phyloP scores from a whole-genome alignment of 2,888 invertebrate species.

The Reticulitermes lucifugus region DNA sequence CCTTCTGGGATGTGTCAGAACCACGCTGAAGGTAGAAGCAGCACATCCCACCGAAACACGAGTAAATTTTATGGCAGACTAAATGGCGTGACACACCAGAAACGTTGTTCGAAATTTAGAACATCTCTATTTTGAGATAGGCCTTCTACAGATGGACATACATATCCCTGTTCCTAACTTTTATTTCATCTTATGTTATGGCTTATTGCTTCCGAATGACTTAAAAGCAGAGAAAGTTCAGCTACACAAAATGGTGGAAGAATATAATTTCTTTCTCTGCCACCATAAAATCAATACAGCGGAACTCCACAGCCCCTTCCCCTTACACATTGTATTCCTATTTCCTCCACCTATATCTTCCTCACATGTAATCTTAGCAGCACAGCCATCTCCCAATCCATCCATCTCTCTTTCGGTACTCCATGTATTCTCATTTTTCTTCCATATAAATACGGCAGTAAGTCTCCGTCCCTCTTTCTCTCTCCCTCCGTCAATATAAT shows the following conservation, averaged over 20 bases:
- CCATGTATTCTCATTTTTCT: background rate
- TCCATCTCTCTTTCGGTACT: conserved; percentile 3
- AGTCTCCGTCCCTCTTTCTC: background rate
- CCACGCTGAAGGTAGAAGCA: too few species aligned
- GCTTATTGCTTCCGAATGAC: background rate
- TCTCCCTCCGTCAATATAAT: background rate
- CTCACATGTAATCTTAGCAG: background rate
- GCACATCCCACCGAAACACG: too few species aligned
- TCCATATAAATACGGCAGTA: background rate
- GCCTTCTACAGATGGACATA: background rate
- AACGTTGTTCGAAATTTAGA: background rate
- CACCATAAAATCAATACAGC: conserved; percentile 21
- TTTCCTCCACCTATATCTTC: background rate
- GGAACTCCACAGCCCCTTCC: background rate
- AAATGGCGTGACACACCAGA: too few species aligned
- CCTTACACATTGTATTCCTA: background rate
- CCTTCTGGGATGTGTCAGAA: too few species aligned
- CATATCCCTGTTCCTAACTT: conserved; percentile 5
- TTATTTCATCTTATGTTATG: background rate
- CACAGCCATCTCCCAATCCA: background rate
- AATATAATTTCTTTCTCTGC: conserved; percentile 9
- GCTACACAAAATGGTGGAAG: conserved; percentile 11
- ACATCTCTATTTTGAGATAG: background rate
- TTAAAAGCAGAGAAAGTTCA: background rate
- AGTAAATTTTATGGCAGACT: too few species aligned